These are phyloP conservation scores for Channallabes apus DNA, from an alignment of 2,797 vertebrate genomes.

Conservation along the genomic window DNA sequence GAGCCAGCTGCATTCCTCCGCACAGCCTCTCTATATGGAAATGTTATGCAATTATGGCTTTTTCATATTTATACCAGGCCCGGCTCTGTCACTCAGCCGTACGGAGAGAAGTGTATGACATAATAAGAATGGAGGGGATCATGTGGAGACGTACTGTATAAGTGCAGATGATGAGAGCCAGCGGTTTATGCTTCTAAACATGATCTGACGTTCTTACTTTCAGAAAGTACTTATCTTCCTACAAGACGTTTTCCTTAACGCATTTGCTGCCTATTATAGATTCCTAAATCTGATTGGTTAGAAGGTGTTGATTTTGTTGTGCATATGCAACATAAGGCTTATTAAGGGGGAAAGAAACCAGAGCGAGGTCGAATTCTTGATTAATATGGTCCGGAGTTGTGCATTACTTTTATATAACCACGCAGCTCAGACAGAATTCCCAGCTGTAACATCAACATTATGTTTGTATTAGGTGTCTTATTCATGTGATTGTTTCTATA, in stretches of 20 bases:
- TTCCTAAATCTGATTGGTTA: not conserved
- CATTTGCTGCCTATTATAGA: not conserved
- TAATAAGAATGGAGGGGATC: not conserved
- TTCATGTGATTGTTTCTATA: constrained; percentile 1
- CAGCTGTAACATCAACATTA: not conserved
- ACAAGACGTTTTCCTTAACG: not conserved
- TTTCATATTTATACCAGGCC: constrained; percentile 25
- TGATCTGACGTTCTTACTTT: not conserved
- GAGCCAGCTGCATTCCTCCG: not conserved
- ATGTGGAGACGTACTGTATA: not conserved
- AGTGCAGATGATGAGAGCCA: not conserved
- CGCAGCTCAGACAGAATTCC: not conserved
- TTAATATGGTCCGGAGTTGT: not conserved
- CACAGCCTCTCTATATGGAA: constrained; percentile 17
- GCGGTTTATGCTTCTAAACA: not conserved
- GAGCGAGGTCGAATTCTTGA: not conserved
- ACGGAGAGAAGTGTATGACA: constrained; percentile 18
- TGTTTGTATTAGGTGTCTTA: not conserved
- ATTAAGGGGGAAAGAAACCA: not conserved
- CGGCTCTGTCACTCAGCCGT: not conserved
- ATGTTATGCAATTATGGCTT: constrained; percentile 29
- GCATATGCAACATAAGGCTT: not conserved
- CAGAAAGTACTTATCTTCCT: not conserved
- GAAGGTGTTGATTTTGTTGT: not conserved
- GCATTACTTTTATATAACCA: not conserved